phyloP scores from a whole-genome alignment of 2,888 invertebrate genomes.

The Pandemis heparana region DNA sequence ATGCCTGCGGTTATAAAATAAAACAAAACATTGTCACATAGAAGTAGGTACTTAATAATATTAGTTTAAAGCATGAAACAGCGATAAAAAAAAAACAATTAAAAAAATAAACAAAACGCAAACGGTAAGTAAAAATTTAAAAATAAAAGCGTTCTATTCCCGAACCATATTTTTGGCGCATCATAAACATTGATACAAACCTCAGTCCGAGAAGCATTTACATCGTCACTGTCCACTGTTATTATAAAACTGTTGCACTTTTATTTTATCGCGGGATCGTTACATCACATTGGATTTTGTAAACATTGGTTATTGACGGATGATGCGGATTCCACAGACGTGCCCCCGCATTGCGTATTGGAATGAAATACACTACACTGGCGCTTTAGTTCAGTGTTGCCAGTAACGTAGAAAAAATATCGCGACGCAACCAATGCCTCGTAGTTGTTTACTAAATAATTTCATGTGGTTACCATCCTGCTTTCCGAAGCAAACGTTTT shows the following conservation, averaged over 20 bases:
- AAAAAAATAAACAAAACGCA: background rate
- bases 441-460: too few species aligned
- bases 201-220: constrained; percentile 4
- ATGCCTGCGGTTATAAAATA: too few species aligned
- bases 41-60: too few species aligned
- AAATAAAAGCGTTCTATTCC: constrained; percentile 11
- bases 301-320: constrained; percentile 19
- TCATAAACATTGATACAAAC: background rate
- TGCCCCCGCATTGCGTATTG: constrained; percentile 36
- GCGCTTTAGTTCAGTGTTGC: background rate
- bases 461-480: too few species aligned
- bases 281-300: constrained; percentile 27
- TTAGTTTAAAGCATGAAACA: too few species aligned
- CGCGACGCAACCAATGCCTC: background rate
- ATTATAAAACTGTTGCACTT: background rate
- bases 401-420: background rate
- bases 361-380: constrained; percentile 17
- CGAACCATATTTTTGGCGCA: background rate
- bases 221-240: constrained; percentile 1
- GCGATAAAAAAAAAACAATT: background rate
- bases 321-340: background rate
- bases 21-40: too few species aligned
- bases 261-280: background rate
- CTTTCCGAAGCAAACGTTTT: too few species aligned
- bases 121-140: background rate